These are phyloP conservation scores for Pandion haliaetus DNA, from an alignment of 2,113 vertebrate genomes.

Conservation along the genomic window DNA sequence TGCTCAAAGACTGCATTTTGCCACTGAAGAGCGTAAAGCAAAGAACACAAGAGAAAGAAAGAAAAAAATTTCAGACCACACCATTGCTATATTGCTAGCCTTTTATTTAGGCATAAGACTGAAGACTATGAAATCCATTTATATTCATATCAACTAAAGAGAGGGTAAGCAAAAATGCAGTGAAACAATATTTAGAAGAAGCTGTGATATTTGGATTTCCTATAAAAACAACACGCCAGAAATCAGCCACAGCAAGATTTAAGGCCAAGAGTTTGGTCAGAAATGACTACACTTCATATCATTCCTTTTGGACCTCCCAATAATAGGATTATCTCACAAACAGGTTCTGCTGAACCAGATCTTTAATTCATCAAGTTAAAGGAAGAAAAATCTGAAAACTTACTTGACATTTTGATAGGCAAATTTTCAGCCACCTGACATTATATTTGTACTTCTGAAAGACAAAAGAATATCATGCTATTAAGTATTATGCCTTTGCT, in stretches of 20 bases:
- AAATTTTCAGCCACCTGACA: conserved; percentile 79
- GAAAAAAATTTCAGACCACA: not conserved
- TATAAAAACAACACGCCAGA: not conserved
- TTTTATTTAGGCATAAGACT: not conserved
- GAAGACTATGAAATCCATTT: not conserved
- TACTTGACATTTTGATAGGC: conserved; percentile 87
- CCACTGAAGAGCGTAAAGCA: not conserved
- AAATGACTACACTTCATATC: not conserved
- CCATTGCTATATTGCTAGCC: not conserved
- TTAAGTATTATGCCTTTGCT: conserved; percentile 31
- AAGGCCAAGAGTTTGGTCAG: not conserved
- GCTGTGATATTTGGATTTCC: not conserved
- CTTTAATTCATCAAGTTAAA: not conserved
- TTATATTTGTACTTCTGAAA: conserved; percentile 79
- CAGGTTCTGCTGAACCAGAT: not conserved
- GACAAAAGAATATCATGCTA: conserved; percentile 69
- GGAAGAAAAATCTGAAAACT: conserved; percentile 54
- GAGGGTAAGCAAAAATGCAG: not conserved
- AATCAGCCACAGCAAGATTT: not conserved
- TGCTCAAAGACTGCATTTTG: not conserved
- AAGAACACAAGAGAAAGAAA: not conserved
- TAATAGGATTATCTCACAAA: not conserved
- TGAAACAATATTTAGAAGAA: not conserved
- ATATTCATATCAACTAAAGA: not conserved
- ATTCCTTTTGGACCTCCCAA: not conserved